Evolutionary conservation across 2,797 vertebrate genomes (phyloP).

Genomic region (Cyprinodon diabolis): DNA sequence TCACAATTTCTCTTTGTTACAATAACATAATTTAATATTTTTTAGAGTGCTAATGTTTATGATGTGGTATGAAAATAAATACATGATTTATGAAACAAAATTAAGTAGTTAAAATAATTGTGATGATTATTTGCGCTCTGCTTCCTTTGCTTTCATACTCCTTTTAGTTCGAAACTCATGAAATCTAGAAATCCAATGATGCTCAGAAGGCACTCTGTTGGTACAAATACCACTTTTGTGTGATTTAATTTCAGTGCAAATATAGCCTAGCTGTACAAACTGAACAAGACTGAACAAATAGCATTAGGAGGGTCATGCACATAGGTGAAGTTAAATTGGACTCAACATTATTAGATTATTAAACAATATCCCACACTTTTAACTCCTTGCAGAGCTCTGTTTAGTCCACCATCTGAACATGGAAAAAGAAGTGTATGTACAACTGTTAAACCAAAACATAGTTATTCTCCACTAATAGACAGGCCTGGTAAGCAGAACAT

Average conservation of each 20-base stretch:
- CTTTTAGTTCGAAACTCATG: no score
- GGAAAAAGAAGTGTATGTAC: background rate
- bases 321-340: background rate
- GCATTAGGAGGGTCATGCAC: background rate
- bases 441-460: no score
- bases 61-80: background rate
- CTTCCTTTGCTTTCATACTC: background rate
- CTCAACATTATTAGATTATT: no score
- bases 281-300: no score
- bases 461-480: no score
- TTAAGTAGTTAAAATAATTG: background rate
- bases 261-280: no score
- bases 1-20: background rate
- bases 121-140: background rate
- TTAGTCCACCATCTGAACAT: background rate
- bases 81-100: background rate
- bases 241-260: background rate
- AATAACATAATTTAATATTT: background rate
- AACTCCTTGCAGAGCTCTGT: background rate
- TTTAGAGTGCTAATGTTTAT: background rate
- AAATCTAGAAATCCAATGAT: background rate
- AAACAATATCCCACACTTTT: background rate
- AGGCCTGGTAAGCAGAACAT: no score
- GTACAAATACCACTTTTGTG: background rate
- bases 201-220: background rate